Evolutionary conservation across 2,797 vertebrate species (phyloP).

Genomic region (Harpagifer antarcticus): DNA sequence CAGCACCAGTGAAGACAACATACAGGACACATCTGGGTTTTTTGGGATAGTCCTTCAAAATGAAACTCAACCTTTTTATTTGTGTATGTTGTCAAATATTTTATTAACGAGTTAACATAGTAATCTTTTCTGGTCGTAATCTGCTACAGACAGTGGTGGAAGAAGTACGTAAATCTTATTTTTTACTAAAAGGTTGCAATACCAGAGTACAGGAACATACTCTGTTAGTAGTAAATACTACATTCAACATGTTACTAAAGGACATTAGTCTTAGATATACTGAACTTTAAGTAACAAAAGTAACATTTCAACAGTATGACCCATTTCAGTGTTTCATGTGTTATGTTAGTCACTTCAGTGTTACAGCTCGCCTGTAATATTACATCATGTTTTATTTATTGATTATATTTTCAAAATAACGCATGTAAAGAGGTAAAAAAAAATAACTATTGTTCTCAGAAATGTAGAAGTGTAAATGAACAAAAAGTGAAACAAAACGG

Average conservation of each 20-base stretch:
- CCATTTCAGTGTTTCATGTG: too few species aligned
- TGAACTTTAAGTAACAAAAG: too few species aligned
- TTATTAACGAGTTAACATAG: slow-evolving; percentile 1
- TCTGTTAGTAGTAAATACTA: neutral
- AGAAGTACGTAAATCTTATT: neutral
- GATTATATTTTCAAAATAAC: neutral
- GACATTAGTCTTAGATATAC: too few species aligned
- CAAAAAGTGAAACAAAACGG: neutral
- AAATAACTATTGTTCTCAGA: neutral
- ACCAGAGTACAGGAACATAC: neutral
- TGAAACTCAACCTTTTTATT: neutral
- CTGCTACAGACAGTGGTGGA: neutral
- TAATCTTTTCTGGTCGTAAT: neutral
- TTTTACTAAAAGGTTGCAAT: neutral
- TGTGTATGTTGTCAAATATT: neutral
- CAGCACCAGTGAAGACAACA: neutral
- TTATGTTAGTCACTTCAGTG: too few species aligned
- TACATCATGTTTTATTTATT: neutral
- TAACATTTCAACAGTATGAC: too few species aligned
- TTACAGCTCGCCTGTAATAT: neutral
- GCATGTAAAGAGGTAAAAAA: neutral
- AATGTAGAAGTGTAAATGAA: neutral
- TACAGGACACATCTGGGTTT: neutral
- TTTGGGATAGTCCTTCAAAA: neutral
- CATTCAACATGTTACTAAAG: neutral